A percentile compares a stretch with the other conserved stretches of the same genome.
phyloP scores from a whole-genome alignment of 1,140 invertebrate genomes.

The Streblospio benedicti region DNA sequence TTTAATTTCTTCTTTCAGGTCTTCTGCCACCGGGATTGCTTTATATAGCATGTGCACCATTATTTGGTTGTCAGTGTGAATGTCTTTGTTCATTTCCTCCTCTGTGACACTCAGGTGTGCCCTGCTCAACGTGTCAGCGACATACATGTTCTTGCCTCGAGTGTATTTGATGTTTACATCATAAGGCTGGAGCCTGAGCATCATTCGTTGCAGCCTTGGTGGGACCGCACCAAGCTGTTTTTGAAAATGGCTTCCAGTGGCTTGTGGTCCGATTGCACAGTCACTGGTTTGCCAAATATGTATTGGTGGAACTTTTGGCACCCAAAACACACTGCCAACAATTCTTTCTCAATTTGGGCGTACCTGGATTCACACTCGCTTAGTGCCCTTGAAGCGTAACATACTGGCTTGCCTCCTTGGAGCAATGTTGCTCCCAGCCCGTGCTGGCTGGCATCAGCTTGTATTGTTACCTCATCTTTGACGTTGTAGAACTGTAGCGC shows the following conservation, averaged over 20 bases:
- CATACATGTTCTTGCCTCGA: slow-evolving; percentile 43
- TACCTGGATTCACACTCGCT: slow-evolving; percentile 45
- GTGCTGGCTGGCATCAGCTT: slow-evolving; percentile 26
- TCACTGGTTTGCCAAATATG: slow-evolving; percentile 32
- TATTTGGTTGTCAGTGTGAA: too few species aligned
- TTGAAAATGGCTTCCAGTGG: slow-evolving; percentile 41
- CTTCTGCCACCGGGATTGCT: too few species aligned
- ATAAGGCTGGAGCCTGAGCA: slow-evolving; percentile 44
- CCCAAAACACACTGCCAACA: slow-evolving; percentile 48
- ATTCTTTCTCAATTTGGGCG: slow-evolving; percentile 49
- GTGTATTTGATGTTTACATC: slow-evolving; percentile 43
- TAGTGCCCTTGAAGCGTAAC: slow-evolving; percentile 45
- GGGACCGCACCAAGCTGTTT: slow-evolving; percentile 44
- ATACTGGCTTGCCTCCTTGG: slow-evolving; percentile 45
- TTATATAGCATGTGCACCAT: too few species aligned
- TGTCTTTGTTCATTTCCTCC: background rate
- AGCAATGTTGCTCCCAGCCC: slow-evolving; percentile 45
- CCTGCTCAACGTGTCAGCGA: slow-evolving; percentile 29
- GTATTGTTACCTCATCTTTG: slow-evolving; percentile 20
- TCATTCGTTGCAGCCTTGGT: slow-evolving; percentile 44
- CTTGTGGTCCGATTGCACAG: slow-evolving; percentile 36
- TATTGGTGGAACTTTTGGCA: slow-evolving; percentile 42
- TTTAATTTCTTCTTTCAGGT: too few species aligned
- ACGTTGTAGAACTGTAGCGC: slow-evolving; percentile 26
- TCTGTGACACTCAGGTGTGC: background rate